Evolutionary conservation across 1,140 invertebrate species (phyloP).

Genomic region (Mizuhopecten yessoensis): DNA sequence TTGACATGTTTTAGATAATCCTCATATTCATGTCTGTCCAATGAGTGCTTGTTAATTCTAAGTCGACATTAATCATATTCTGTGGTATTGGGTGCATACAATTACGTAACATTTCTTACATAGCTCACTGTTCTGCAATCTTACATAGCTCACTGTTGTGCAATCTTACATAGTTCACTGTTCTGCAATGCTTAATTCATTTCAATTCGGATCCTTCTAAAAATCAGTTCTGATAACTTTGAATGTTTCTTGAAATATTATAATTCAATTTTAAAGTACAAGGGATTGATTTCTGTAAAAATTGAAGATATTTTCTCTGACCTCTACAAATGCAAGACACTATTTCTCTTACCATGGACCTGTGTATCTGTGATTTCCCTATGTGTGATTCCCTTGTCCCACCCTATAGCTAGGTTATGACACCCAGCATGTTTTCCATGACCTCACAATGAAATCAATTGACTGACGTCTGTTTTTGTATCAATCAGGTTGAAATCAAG

Average conservation of each 20-base stretch:
- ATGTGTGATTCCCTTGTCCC: neutral
- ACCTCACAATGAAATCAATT: neutral
- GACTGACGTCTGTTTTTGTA: no score
- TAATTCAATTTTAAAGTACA: neutral
- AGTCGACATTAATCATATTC: neutral
- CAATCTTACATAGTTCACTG: neutral
- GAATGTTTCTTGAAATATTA: neutral
- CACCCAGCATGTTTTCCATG: neutral
- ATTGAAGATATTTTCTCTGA: no score
- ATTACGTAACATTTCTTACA: neutral
- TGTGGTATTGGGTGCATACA: neutral
- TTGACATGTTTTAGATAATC: neutral
- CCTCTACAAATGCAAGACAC: no score
- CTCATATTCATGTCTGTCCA: neutral
- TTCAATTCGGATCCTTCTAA: neutral
- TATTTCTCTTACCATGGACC: no score
- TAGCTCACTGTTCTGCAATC: neutral
- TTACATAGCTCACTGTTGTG: neutral
- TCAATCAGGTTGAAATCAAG: no score
- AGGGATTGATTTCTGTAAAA: neutral
- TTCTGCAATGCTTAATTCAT: neutral
- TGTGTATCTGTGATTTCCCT: no score
- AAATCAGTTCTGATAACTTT: neutral
- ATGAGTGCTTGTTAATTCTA: no score
- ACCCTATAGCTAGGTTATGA: no score